A percentile compares a stretch with the other conserved stretches of the same genome.
Evolutionary conservation across 1,140 invertebrate species (phyloP).

Genomic region (Drosophila watanabei): DNA sequence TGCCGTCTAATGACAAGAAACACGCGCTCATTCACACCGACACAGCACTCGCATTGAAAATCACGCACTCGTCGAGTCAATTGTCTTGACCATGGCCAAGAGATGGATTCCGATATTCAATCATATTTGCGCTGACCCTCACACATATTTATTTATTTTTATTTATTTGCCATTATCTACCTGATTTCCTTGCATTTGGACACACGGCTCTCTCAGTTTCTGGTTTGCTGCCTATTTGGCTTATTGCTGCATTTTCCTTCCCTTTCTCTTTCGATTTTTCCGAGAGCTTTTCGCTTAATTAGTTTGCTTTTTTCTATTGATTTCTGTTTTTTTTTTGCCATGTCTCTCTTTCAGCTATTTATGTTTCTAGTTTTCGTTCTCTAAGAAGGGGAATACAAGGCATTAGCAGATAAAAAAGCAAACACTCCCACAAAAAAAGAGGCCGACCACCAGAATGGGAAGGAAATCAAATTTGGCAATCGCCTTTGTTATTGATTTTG

Average conservation of each 20-base stretch:
- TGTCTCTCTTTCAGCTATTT: not conserved
- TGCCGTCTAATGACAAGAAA: constrained; percentile 35
- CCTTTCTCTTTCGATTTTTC: constrained; percentile 38
- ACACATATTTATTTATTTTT: constrained; percentile 41
- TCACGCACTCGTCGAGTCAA: constrained; percentile 42
- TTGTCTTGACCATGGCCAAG: constrained; percentile 49
- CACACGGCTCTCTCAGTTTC: not conserved
- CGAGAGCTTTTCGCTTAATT: constrained; percentile 64
- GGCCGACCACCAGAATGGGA: constrained; percentile 13
- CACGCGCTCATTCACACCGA: constrained; percentile 32
- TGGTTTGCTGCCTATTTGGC: constrained; percentile 30
- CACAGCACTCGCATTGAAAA: constrained; percentile 8
- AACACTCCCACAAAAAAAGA: constrained; percentile 31
- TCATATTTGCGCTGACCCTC: constrained; percentile 59
- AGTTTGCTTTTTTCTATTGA: constrained; percentile 46
- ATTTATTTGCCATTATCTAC: constrained; percentile 26
- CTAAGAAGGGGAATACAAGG: constrained; percentile 26
- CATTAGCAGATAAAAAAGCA: constrained; percentile 10
- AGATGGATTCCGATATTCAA: constrained; percentile 49
- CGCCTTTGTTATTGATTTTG: constrained; percentile 29
- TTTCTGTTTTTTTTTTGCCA: constrained; percentile 28
- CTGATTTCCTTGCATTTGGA: constrained; percentile 35
- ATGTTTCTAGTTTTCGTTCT: constrained; percentile 18
- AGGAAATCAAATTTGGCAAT: constrained; percentile 41
- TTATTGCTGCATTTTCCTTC: constrained; percentile 33